These are phyloP conservation scores for Ennomos erosarius DNA, from an alignment of 2,888 invertebrate species.

Conservation along the genomic window DNA sequence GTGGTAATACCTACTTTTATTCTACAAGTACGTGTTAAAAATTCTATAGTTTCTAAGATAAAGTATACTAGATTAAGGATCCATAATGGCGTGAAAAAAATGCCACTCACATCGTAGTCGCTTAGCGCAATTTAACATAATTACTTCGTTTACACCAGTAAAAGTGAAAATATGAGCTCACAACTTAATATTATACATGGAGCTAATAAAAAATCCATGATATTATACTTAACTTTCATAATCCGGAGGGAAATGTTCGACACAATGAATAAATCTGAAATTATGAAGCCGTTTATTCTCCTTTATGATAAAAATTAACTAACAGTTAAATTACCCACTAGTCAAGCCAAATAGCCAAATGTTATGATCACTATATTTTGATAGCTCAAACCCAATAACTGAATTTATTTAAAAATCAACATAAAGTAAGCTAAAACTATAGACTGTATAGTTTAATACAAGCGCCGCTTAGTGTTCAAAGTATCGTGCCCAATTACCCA, in stretches of 20 bases:
- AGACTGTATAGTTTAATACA: too few relatives aligned
- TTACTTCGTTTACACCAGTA: slow-evolving; percentile 23
- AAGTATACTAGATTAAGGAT: slow-evolving; percentile 8
- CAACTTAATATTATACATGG: too few relatives aligned
- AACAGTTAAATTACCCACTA: neutral
- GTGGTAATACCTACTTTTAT: too few relatives aligned
- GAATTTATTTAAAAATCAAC: too few relatives aligned
- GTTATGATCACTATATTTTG: neutral
- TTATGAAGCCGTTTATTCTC: slow-evolving; percentile 4
- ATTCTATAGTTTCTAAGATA: slow-evolving; percentile 1
- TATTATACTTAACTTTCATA: slow-evolving; percentile 39
- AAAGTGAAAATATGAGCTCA: slow-evolving; percentile 33
- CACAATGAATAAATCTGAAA: slow-evolving; percentile 20
- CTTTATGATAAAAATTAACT: slow-evolving; percentile 8
- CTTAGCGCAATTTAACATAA: slow-evolving; percentile 23
- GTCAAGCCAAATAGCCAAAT: neutral
- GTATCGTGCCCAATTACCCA: too few relatives aligned
- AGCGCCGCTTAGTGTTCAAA: too few relatives aligned
- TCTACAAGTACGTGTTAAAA: too few relatives aligned
- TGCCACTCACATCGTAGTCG: neutral
- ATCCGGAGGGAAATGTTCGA: slow-evolving; percentile 25
- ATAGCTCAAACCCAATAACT: too few relatives aligned
- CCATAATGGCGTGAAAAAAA: slow-evolving; percentile 13
- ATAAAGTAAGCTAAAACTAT: too few relatives aligned
- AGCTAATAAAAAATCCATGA: too few relatives aligned